phyloP scores from a whole-genome alignment of 2,113 vertebrate species.

The Macroglossus sobrinus region DNA sequence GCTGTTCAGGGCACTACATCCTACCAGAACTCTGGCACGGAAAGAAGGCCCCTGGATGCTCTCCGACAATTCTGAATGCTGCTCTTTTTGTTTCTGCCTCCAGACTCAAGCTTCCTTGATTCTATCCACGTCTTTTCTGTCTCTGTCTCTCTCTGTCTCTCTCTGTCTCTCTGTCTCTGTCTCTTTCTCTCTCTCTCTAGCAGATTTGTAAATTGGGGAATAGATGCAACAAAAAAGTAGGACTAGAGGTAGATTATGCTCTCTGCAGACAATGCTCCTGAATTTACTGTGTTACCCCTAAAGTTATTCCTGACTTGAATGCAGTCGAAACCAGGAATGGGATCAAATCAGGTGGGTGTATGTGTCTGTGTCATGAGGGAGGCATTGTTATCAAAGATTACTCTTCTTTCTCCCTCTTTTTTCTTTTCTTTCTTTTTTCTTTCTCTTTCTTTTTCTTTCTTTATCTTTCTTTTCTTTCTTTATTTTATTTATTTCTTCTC shows the following conservation, averaged over 20 bases:
- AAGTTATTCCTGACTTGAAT: background rate
- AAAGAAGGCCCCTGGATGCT: background rate
- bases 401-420: background rate
- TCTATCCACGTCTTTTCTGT: background rate
- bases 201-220: background rate
- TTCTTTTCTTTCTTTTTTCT: too few species aligned
- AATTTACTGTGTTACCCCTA: background rate
- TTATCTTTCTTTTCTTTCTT: too few species aligned
- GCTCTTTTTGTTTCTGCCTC: background rate
- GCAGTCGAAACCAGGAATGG: background rate
- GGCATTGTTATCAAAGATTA: background rate
- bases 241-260: background rate
- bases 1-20: background rate
- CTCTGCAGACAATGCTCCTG: background rate
- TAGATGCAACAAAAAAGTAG: background rate
- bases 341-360: background rate
- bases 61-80: background rate
- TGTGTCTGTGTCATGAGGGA: background rate
- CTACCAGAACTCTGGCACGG: background rate
- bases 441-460: too few species aligned
- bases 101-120: background rate
- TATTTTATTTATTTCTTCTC: background rate
- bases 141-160: background rate
- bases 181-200: background rate
- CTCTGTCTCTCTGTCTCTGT: too few species aligned